Conservation (phyloP, 2,888 invertebrate genomes). For the Cloeon dipterum region DNA sequence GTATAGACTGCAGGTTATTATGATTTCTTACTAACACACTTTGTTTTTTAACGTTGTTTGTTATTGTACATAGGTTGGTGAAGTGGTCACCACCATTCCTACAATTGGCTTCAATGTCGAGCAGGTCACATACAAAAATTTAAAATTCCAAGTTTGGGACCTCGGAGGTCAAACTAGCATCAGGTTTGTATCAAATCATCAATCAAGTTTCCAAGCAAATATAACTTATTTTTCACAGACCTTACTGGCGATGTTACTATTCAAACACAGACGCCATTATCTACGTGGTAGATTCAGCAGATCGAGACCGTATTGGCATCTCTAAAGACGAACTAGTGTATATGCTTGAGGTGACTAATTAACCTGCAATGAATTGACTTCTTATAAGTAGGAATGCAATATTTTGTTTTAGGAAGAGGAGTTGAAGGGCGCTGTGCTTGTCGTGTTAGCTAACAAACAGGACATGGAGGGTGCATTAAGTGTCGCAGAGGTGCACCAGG, state of each 20-base stretch:
- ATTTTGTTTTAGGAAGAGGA: conserved; percentile 73
- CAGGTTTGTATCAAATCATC: conserved; percentile 30
- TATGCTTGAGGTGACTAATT: conserved; percentile 67
- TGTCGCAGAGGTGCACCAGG: conserved; percentile 90
- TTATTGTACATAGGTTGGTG: conserved; percentile 82
- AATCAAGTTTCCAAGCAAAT: background rate
- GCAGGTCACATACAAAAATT: conserved; percentile 95
- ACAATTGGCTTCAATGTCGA: conserved; percentile 99
- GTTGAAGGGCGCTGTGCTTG: conserved; percentile 79
- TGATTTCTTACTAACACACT: no score
- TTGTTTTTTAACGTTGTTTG: background rate
- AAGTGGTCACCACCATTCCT: conserved; percentile 94
- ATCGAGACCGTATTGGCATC: conserved; percentile 95
- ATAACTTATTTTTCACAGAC: conserved; percentile 46
- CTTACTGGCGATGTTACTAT: conserved; percentile 99
- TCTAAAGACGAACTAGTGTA: conserved; percentile 94
- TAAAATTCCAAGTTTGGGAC: conserved; percentile 99
- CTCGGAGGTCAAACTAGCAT: conserved; percentile 98
- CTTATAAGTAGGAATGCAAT: background rate
- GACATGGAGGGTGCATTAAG: conserved; percentile 96
- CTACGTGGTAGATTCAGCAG: conserved; percentile 97
- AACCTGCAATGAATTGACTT: background rate
- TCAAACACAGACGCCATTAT: conserved; percentile 99
- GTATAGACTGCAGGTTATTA: no score
- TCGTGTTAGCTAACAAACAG: conserved; percentile 97